Percentiles rank a stretch among this genome's conserved stretches.
Conservation (phyloP, 1,140 invertebrate genomes). For the Aphaenogaster ashmeadi region DNA sequence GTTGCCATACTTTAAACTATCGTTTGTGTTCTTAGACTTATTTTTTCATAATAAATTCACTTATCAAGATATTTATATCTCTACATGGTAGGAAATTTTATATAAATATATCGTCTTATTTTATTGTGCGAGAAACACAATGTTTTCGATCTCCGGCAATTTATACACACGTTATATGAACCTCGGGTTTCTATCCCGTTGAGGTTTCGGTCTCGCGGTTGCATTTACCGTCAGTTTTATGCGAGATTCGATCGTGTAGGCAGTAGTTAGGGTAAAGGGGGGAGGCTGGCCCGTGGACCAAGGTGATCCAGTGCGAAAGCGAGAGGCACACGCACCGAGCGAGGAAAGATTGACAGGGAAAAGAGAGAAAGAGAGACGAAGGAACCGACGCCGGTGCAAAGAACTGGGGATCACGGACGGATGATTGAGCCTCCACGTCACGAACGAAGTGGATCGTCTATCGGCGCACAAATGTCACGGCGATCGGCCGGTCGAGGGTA, state of each 20-base stretch:
- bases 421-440: slow-evolving; percentile 44
- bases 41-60: background rate
- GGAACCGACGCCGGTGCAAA: slow-evolving; percentile 3
- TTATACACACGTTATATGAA: background rate
- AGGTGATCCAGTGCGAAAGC: slow-evolving; percentile 73
- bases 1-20: background rate
- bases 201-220: slow-evolving; percentile 14
- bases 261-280: slow-evolving; percentile 41
- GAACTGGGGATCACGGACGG: slow-evolving; percentile 43
- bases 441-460: slow-evolving; percentile 41
- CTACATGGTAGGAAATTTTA: background rate
- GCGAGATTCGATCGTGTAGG: slow-evolving; percentile 44
- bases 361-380: background rate
- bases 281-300: slow-evolving; percentile 45
- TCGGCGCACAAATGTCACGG: slow-evolving; percentile 12
- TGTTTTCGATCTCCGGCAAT: background rate
- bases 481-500: background rate
- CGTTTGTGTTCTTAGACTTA: background rate
- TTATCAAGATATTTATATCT: background rate
- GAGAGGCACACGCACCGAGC: slow-evolving; percentile 30
- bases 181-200: background rate
- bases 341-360: background rate
- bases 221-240: slow-evolving; percentile 54
- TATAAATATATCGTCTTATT: background rate
- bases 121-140: slow-evolving; percentile 12